Base-by-base conservation (phyloP, 2,113 vertebrate species). In the Phocoena sinus region DNA sequence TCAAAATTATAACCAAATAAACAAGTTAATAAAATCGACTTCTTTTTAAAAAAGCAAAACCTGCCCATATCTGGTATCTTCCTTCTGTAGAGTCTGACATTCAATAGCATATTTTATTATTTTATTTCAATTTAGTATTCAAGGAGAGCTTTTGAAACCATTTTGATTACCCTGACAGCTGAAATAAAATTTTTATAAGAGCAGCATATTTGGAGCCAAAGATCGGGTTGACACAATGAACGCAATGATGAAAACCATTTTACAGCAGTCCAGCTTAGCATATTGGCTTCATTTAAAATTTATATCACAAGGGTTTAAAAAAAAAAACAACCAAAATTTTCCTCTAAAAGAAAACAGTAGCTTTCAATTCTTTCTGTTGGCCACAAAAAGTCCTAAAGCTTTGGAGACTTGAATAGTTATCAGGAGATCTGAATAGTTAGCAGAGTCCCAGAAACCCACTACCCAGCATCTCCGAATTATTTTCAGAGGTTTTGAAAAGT, bases 81-180 rank as follows among this genome's bases (percentile, higher is more conserved):
- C 74, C 25, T 97, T 88, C 89, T 76, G n/a, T 81, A 87, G 79
- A 94, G 83, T 56, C 80, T 95, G 83, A 53, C 73, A 95, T 89
- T 86, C 96, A 83, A 88, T 80, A 44, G 38, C 70, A 4, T 74
- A 58, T 80, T 92, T 96, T 95, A 96, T 97, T 97, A 97, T 97
- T 97, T 96, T 65, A 97, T 95, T 97, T 96, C 85, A 97, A 80
- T 82, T 95, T 73, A 58, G 26, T 93, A 86, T 97, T 94, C 91
- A 96, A 90, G 68, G 76, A 96, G 97, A 95, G 86, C 68, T 80
- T 97, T 91, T 95, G 68, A 97, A 90, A 94, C 44, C 74, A 80
- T 96, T 97, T 97, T 97, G 97, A 97, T 97, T 97, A 94, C 38
- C 70, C 93, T 97, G 86, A 96, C 89, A 97, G 95, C 91, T 95